Base-by-base conservation (phyloP, 1,140 invertebrate species). In the Eciton burchellii region DNA sequence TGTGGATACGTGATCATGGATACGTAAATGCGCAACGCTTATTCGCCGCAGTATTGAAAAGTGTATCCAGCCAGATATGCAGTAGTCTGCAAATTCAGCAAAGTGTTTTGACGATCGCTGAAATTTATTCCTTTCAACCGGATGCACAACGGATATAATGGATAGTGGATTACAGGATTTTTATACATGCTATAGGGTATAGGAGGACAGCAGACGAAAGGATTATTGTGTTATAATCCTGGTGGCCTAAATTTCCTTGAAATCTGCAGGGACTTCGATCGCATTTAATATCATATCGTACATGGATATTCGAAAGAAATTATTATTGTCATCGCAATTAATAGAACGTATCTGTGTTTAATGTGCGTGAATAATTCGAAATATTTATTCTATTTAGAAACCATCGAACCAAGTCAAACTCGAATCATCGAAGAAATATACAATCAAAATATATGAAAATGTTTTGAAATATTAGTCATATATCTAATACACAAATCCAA, bases 81-180 rank as follows among this genome's bases (percentile, higher is more conserved):
- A 63, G 60, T 47, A 85, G 85, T 87, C 86, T 87, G 62, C 68
- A 65, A 56, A 60, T 74, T 87, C 60, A 66, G 81, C 24, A 65
- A 71, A 81, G 68, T 68, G 73, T 81, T 72, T 70, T 62, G 81
- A 35, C 60, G 66, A 83, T 87, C 59, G n/a, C n/a, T n/a, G n/a
- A 76, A 68, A 87, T 86, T 79, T 74, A 71, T 83, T 87, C 72
- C 66, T 68, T 71, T 56, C 68, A 79, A 63, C 60, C 49, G 84
- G 26, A 83, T 86, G 81, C 81, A 65, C 81, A 70, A 52, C 70
- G 73, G 81, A 79, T 83, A 86, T 86, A 71, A 86, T 83, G 62
- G 85, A 63, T 79, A 83, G 66, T 49, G 85, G 73, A 83, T 87
- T 87, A 87, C 66, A 79, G 66, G 77, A 79, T 79, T 79, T 79